Evolutionary conservation across 2,888 invertebrate genomes (phyloP).

Genomic region (Tiliacea aurago): DNA sequence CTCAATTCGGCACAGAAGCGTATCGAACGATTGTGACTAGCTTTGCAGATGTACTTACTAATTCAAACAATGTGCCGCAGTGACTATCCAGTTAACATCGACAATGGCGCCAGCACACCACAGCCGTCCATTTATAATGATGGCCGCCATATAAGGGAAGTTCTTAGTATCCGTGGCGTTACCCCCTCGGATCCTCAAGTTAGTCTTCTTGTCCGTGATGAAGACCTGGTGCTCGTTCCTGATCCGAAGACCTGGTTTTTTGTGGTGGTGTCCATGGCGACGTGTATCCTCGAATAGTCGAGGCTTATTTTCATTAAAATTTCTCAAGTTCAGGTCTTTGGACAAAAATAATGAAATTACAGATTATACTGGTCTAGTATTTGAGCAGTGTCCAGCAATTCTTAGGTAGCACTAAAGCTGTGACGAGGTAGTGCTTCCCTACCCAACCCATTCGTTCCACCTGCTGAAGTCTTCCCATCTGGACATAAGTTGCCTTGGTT

Average conservation of each 20-base stretch:
- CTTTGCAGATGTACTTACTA: conserved; percentile 82
- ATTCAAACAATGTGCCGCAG: conserved; percentile 87
- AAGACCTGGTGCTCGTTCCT: conserved; percentile 59
- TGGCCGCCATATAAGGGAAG: conserved; percentile 85
- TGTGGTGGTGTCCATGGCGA: conserved; percentile 38
- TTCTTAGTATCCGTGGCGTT: conserved; percentile 79
- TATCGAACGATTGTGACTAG: too few species aligned
- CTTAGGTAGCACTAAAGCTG: neutral
- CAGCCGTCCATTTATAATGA: conserved; percentile 84
- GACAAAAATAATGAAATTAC: neutral
- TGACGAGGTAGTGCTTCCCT: neutral
- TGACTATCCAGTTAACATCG: conserved; percentile 85
- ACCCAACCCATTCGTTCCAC: neutral
- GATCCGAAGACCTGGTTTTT: conserved; percentile 30
- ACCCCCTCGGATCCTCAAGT: conserved; percentile 75
- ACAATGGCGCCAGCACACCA: conserved; percentile 87
- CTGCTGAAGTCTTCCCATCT: neutral
- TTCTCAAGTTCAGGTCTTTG: conserved; percentile 18
- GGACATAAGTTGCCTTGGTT: neutral
- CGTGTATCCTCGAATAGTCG: conserved; percentile 55
- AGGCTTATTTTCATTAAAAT: neutral
- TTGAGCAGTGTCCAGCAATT: neutral
- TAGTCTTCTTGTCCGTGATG: conserved; percentile 47
- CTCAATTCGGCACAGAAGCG: too few species aligned
- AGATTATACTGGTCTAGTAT: neutral